Percentiles rank a stretch among this genome's conserved stretches.
These are phyloP conservation scores for Acanthurus leucopareius DNA, from an alignment of 2,797 vertebrate species.

Conservation along the genomic window DNA sequence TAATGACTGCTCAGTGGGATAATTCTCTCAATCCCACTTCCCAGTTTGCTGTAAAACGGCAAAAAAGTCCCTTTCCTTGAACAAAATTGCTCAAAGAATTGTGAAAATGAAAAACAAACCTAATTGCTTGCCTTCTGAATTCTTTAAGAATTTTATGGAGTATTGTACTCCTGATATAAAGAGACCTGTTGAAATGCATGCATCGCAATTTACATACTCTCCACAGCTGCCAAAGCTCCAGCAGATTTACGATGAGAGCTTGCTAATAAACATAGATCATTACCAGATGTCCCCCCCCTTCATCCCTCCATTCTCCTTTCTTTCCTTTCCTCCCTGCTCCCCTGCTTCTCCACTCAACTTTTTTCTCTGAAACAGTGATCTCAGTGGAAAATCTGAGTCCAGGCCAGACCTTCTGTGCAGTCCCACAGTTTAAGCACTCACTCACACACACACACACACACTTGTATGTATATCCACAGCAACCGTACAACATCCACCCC, in stretches of 20 bases:
- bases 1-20: constrained; percentile 17
- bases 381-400: constrained; percentile 83
- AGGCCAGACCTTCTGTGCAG: constrained; percentile 60
- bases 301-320: constrained; percentile 16
- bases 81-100: background rate
- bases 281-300: constrained; percentile 75
- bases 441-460: constrained; percentile 14
- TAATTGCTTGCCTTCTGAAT: constrained; percentile 7
- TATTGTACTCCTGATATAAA: constrained; percentile 35
- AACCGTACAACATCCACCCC: constrained; percentile 61
- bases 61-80: background rate
- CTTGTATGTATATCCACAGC: constrained; percentile 43
- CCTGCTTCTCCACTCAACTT: constrained; percentile 10
- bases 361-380: constrained; percentile 65
- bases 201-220: constrained; percentile 26
- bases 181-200: constrained; percentile 46
- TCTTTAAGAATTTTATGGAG: constrained; percentile 16
- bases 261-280: constrained; percentile 76
- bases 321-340: constrained; percentile 10
- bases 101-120: constrained; percentile 10
- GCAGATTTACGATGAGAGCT: constrained; percentile 74
- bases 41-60: background rate
- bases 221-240: constrained; percentile 56
- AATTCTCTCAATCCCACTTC: constrained; percentile 17
- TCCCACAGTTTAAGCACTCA: constrained; percentile 29